Evolutionary conservation across 2,888 invertebrate genomes (phyloP).

Genomic region (Conops quadrifasciatus): DNA sequence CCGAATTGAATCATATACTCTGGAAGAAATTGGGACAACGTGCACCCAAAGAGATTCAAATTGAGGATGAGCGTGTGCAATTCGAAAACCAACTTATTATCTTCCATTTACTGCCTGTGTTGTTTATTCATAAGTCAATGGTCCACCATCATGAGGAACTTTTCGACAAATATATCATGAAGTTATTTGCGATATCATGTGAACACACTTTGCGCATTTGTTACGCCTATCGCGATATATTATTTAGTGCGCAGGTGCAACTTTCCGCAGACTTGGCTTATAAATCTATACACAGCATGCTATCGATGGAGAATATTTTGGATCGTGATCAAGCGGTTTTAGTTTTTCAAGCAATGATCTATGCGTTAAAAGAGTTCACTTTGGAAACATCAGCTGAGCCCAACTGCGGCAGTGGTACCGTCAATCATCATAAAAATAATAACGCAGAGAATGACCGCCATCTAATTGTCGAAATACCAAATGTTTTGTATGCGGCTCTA

Average conservation of each 20-base stretch:
- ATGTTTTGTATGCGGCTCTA: constrained; percentile 73
- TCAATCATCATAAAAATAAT: constrained; percentile 24
- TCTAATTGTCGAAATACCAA: constrained; percentile 65
- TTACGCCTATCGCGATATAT: constrained; percentile 69
- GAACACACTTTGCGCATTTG: constrained; percentile 72
- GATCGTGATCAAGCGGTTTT: constrained; percentile 71
- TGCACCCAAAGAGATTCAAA: constrained; percentile 59
- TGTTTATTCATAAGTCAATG: constrained; percentile 64
- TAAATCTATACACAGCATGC: constrained; percentile 61
- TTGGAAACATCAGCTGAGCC: constrained; percentile 31
- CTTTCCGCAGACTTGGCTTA: constrained; percentile 56
- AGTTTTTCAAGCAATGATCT: constrained; percentile 71
- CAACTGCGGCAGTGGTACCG: constrained; percentile 24
- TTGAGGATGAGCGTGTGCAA: constrained; percentile 60
- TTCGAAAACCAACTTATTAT: constrained; percentile 72
- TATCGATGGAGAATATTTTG: constrained; percentile 67
- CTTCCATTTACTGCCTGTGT: constrained; percentile 72
- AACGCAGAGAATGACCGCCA: constrained; percentile 47
- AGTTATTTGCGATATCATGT: constrained; percentile 71
- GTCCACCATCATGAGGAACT: constrained; percentile 56
- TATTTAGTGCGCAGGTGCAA: constrained; percentile 47
- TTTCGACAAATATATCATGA: constrained; percentile 70
- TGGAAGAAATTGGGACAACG: constrained; percentile 64
- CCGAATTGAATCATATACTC: constrained; percentile 63
- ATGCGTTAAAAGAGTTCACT: constrained; percentile 70